A percentile compares a stretch with the other conserved stretches of the same genome.
phyloP scores from a whole-genome alignment of 2,113 vertebrate species.

The Puntigrus tetrazona region DNA sequence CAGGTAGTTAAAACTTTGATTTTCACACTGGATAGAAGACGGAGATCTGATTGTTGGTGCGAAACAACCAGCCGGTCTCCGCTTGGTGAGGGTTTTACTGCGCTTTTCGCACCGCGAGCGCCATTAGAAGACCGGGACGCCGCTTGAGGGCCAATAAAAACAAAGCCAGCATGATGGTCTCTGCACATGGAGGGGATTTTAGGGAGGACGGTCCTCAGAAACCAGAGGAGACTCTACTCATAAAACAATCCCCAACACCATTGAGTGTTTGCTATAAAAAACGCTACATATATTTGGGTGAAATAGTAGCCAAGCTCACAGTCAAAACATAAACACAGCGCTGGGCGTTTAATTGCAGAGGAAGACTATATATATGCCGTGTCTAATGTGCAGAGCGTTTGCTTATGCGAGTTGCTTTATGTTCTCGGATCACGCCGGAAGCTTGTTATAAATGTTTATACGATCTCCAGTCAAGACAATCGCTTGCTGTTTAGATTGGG shows the following conservation, averaged over 20 bases:
- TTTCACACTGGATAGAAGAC: conserved; percentile 7
- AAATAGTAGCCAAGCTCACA: conserved; percentile 44
- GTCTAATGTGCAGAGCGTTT: not conserved
- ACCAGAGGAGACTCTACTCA: not conserved
- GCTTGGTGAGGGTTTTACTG: not conserved
- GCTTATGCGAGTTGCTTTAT: not conserved
- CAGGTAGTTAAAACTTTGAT: conserved; percentile 9
- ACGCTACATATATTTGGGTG: not conserved
- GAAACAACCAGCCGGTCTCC: not conserved
- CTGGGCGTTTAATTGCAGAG: not conserved
- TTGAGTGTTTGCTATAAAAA: conserved; percentile 34
- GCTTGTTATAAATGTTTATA: not conserved
- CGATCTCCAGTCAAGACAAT: not conserved
- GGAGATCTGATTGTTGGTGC: conserved; percentile 1
- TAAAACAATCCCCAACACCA: conserved; percentile 35
- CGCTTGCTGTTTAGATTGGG: not conserved
- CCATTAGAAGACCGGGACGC: conserved; percentile 14
- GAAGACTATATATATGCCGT: not conserved
- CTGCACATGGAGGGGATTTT: conserved; percentile 13
- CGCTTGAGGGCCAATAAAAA: conserved; percentile 32
- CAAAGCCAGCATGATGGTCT: not conserved
- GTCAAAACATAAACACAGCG: conserved; percentile 48
- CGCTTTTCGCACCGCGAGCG: not conserved
- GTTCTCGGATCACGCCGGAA: not conserved
- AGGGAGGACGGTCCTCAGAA: not conserved